Percentiles rank a stretch among this genome's conserved stretches.
phyloP scores from a whole-genome alignment of 2,797 vertebrate species.

The Pseudochaenichthys georgianus region DNA sequence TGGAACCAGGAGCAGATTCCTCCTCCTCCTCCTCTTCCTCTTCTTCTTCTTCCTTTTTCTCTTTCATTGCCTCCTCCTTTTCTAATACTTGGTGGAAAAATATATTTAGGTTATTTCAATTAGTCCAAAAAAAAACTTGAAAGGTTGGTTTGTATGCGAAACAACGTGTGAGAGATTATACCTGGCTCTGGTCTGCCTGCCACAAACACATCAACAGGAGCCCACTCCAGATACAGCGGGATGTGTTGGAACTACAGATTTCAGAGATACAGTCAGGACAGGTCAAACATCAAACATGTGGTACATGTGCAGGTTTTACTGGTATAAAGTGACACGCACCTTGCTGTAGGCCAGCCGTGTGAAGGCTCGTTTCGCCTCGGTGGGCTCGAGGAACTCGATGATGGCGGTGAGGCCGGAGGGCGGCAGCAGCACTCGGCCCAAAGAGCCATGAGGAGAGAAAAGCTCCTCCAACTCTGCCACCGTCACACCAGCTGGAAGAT shows the following conservation, averaged over 20 bases:
- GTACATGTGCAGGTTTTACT: not conserved
- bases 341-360: slow-evolving; percentile 93
- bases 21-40: slow-evolving; percentile 78
- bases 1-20: slow-evolving; percentile 89
- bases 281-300: not conserved
- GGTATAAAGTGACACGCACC: slow-evolving; percentile 75
- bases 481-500: slow-evolving; percentile 89
- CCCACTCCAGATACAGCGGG: slow-evolving; percentile 97
- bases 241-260: slow-evolving; percentile 90
- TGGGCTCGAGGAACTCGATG: slow-evolving; percentile 93
- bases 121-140: not conserved
- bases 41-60: slow-evolving; percentile 34
- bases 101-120: not conserved
- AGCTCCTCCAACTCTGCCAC: slow-evolving; percentile 84
- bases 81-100: slow-evolving; percentile 39
- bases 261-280: slow-evolving; percentile 11
- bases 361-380: slow-evolving; percentile 94
- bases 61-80: slow-evolving; percentile 59
- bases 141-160: not conserved
- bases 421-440: slow-evolving; percentile 93
- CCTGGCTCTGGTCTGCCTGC: slow-evolving; percentile 65
- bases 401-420: slow-evolving; percentile 94
- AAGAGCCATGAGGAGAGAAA: slow-evolving; percentile 88
- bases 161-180: slow-evolving; percentile 17
- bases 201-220: slow-evolving; percentile 91